Evolutionary conservation across 2,888 invertebrate genomes (phyloP).

Genomic region (Drosophila seclusa): DNA sequence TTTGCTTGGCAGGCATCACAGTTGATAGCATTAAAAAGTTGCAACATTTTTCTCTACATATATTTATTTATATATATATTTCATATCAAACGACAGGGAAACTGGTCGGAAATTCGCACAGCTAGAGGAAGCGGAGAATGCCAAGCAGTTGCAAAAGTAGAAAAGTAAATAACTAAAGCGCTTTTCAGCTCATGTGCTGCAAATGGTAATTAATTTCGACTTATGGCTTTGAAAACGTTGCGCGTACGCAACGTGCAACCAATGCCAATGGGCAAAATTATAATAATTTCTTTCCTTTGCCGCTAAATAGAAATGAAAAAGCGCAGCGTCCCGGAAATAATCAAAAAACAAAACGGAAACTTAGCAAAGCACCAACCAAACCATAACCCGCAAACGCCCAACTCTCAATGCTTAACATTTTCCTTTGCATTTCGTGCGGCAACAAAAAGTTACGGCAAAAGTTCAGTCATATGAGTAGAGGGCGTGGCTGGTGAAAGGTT

Average conservation of each 20-base stretch:
- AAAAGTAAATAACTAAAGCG: constrained; percentile 7
- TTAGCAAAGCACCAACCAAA: constrained; percentile 20
- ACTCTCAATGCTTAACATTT: constrained; percentile 25
- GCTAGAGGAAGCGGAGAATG: neutral
- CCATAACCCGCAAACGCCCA: neutral
- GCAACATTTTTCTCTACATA: constrained; percentile 45
- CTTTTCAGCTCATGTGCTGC: constrained; percentile 41
- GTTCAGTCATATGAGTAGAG: constrained; percentile 23
- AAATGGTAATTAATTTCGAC: constrained; percentile 73
- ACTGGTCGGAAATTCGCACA: constrained; percentile 36
- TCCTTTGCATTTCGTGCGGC: constrained; percentile 33
- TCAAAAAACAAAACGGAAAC: constrained; percentile 56
- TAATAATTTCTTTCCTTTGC: constrained; percentile 41
- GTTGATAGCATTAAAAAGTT: constrained; percentile 76
- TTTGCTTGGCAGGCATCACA: constrained; percentile 43
- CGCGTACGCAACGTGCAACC: constrained; percentile 64
- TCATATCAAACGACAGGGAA: neutral
- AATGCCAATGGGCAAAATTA: constrained; percentile 54
- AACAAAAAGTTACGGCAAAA: constrained; percentile 19
- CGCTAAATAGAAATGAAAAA: constrained; percentile 51
- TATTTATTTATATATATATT: neutral
- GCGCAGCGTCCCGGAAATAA: constrained; percentile 63
- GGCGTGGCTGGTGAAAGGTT: constrained; percentile 31
- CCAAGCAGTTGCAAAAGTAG: neutral
- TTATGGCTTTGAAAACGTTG: constrained; percentile 40